These are phyloP conservation scores for Trematomus loennbergii DNA, from an alignment of 2,113 vertebrate species.

Conservation along the genomic window DNA sequence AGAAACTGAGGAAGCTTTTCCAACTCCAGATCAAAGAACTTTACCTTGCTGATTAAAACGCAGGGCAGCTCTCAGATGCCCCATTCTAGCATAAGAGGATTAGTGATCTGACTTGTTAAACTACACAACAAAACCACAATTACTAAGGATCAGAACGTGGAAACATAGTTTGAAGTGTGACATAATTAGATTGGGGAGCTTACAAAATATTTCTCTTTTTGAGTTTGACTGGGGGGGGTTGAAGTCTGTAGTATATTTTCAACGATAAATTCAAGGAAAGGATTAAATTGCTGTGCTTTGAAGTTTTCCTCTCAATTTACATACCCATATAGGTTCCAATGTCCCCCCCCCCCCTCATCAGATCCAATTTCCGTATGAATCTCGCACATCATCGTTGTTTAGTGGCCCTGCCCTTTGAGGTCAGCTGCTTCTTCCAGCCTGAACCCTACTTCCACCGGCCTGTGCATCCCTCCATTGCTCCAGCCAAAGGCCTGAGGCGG, in stretches of 20 bases:
- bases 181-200: slow-evolving; percentile 48
- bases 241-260: slow-evolving; percentile 10
- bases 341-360: not conserved
- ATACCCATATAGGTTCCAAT: not conserved
- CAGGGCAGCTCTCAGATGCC: slow-evolving; percentile 67
- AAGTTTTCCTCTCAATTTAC: slow-evolving; percentile 11
- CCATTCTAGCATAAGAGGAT: slow-evolving; percentile 71
- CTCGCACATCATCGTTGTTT: slow-evolving; percentile 40
- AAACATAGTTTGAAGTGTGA: slow-evolving; percentile 57
- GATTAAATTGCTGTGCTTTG: slow-evolving; percentile 28
- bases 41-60: slow-evolving; percentile 72
- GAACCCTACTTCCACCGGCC: slow-evolving; percentile 24
- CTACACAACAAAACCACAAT: slow-evolving; percentile 69
- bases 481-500: slow-evolving; percentile 56
- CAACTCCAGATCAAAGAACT: slow-evolving; percentile 71
- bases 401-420: slow-evolving; percentile 33
- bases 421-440: slow-evolving; percentile 43
- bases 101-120: slow-evolving; percentile 70
- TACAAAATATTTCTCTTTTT: slow-evolving; percentile 33
- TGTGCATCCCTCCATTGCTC: slow-evolving; percentile 5
- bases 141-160: slow-evolving; percentile 54
- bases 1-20: slow-evolving; percentile 58
- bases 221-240: slow-evolving; percentile 6
- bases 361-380: slow-evolving; percentile 41
- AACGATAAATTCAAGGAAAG: not conserved